Evolutionary conservation across 2,113 vertebrate genomes (phyloP).

Genomic region (Physeter macrocephalus): DNA sequence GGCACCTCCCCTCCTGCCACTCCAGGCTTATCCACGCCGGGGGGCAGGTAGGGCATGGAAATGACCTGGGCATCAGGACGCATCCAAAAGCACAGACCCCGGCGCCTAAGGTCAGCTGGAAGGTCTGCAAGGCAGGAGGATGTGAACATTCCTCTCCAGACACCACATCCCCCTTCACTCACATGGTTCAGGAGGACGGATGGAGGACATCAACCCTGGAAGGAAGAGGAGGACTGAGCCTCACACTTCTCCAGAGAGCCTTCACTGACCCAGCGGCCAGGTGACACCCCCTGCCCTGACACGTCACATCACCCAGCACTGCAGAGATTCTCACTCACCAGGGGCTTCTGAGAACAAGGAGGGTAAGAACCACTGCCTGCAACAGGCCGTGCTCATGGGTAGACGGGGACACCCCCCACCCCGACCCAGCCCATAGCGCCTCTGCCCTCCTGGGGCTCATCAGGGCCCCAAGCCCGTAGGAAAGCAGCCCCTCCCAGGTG

Average conservation of each 20-base stretch:
- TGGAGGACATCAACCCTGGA: neutral
- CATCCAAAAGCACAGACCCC: neutral
- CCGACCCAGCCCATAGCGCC: neutral
- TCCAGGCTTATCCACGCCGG: neutral
- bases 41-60: neutral
- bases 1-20: neutral
- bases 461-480: neutral
- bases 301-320: neutral
- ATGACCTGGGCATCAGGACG: neutral
- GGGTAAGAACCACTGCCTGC: neutral
- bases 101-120: neutral
- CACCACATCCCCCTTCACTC: no score
- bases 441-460: neutral
- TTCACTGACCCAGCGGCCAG: neutral
- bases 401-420: neutral
- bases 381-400: rapidly evolving
- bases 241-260: neutral
- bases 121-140: neutral
- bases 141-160: neutral
- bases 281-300: neutral
- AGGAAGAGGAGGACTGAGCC: neutral
- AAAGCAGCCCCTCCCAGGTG: neutral
- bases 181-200: neutral
- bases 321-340: neutral
- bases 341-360: neutral